Conservation (phyloP, 2,888 invertebrate genomes). For the Drosophila flavopinicola region DNA sequence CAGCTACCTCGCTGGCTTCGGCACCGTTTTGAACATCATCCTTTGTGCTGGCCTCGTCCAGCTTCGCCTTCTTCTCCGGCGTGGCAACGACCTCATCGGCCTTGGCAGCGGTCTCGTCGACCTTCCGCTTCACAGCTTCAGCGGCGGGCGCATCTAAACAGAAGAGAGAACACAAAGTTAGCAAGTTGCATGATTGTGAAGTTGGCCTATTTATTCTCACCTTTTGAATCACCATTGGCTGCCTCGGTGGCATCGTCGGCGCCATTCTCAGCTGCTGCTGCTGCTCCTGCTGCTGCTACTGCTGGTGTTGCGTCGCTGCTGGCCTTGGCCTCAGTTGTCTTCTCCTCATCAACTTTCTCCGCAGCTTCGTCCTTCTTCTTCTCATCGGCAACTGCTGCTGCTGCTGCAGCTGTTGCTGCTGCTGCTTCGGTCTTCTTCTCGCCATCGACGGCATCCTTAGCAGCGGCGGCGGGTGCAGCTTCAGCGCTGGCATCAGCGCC, state of each 20-base stretch:
- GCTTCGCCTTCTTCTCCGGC: constrained; percentile 84
- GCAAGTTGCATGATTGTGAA: constrained; percentile 20
- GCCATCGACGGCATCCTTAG: constrained; percentile 46
- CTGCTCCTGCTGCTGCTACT: constrained; percentile 51
- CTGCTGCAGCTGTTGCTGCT: constrained; percentile 44
- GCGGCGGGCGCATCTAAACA: constrained; percentile 81
- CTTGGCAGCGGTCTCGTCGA: constrained; percentile 77
- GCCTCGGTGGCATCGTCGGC: constrained; percentile 69
- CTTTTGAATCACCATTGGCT: constrained; percentile 83
- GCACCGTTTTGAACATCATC: constrained; percentile 84
- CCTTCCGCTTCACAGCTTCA: constrained; percentile 84
- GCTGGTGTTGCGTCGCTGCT: constrained; percentile 69
- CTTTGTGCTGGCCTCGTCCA: constrained; percentile 83
- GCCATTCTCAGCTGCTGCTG: constrained; percentile 74
- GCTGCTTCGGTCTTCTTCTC: constrained; percentile 53
- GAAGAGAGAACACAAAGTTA: not conserved
- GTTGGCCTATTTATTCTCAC: constrained; percentile 49
- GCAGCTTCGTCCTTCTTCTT: constrained; percentile 50
- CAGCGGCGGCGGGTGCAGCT: constrained; percentile 54
- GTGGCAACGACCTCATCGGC: constrained; percentile 83
- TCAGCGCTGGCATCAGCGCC: constrained; percentile 67
- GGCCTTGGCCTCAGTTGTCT: constrained; percentile 67
- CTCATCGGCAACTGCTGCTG: constrained; percentile 47
- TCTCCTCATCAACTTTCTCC: constrained; percentile 55
- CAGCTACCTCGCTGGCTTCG: constrained; percentile 84